phyloP scores from a whole-genome alignment of 2,113 vertebrate genomes.

The Ciconia boyciana region DNA sequence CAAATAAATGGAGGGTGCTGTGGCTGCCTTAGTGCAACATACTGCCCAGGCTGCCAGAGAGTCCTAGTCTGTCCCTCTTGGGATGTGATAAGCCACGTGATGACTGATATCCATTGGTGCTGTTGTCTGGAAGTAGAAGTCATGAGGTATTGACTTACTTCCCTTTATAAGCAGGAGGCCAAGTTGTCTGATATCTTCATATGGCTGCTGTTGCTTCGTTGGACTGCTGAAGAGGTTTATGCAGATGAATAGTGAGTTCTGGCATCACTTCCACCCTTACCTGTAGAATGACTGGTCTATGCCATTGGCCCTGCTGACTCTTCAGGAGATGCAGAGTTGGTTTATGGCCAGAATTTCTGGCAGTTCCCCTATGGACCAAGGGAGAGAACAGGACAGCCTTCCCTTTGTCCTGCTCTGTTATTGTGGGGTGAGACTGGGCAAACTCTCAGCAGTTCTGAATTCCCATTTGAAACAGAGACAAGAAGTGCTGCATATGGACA shows the following conservation, averaged over 20 bases:
- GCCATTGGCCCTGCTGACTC: not conserved
- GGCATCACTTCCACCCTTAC: not conserved
- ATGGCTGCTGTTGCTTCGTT: not conserved
- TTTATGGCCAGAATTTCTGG: not conserved
- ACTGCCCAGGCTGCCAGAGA: not conserved
- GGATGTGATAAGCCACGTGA: not conserved
- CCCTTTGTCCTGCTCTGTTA: not conserved
- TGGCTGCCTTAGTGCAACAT: not conserved
- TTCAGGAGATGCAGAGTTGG: not conserved
- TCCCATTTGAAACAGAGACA: not conserved
- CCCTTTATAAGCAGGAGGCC: not conserved
- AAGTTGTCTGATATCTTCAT: not conserved
- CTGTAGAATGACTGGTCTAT: not conserved
- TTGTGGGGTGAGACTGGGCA: not conserved
- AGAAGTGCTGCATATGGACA: not conserved
- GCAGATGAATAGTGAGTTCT: not conserved
- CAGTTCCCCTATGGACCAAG: not conserved
- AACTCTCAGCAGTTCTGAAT: not conserved
- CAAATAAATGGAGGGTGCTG: not conserved
- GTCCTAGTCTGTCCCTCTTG: not conserved
- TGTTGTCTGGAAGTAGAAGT: not conserved
- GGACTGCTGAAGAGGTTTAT: not conserved
- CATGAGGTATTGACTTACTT: not conserved
- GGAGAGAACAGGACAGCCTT: not conserved
- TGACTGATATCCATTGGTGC: not conserved